Evolutionary conservation across 1,140 invertebrate species (phyloP).

Genomic region (Samia ricini): DNA sequence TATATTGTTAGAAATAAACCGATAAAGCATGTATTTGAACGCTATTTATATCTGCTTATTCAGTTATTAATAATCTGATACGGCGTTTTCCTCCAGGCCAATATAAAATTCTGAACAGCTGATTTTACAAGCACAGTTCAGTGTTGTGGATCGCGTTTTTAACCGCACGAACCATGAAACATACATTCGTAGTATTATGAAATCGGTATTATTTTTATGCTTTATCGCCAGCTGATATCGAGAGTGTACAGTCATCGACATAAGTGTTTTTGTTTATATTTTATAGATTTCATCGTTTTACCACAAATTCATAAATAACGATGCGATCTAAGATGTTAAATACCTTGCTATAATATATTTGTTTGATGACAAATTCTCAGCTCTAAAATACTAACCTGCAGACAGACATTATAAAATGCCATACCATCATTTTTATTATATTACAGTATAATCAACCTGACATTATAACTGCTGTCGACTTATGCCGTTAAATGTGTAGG

Average conservation of each 20-base stretch:
- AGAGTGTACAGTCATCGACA: not conserved
- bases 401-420: too few species aligned
- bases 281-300: not conserved
- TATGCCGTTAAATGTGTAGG: too few species aligned
- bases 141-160: not conserved
- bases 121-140: not conserved
- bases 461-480: too few species aligned
- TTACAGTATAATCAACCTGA: too few species aligned
- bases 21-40: not conserved
- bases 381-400: too few species aligned
- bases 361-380: too few species aligned
- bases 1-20: not conserved
- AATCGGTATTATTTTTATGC: conserved; percentile 1
- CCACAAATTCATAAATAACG: not conserved
- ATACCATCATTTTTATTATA: too few species aligned
- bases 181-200: not conserved
- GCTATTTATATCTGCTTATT: not conserved
- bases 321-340: too few species aligned
- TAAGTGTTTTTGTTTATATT: not conserved
- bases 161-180: not conserved
- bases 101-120: not conserved
- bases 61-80: conserved; percentile 1
- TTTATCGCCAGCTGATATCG: conserved; percentile 5
- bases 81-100: not conserved
- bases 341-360: too few species aligned